Base-by-base conservation (phyloP, 2,797 vertebrate species). In the Poecile montanus region DNA sequence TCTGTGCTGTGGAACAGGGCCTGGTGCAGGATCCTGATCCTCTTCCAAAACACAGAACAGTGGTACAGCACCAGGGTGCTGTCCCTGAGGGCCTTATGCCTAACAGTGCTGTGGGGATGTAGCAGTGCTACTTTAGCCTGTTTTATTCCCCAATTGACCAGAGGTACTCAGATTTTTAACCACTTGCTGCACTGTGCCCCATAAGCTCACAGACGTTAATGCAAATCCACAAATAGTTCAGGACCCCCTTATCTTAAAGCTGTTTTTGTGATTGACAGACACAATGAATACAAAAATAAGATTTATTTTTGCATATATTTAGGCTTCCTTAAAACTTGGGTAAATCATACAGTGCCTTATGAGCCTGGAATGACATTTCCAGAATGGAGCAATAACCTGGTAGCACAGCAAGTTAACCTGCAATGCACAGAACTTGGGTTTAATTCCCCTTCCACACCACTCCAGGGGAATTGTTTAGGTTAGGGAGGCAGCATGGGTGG, bases 311-410 rank as follows among this genome's bases (percentile, higher is more conserved):
- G 2, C 30, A 4, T 72, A 4, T 85, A 62, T 27, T 67, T 70
- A 29, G 12, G 32, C 50, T 93, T 63, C 21, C 29, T 57, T 53
- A 85, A 63, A 80, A 60, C n/a, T 50, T 61, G 29, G 10, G 11
- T n/a, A 40, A 14, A 29, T 60, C 0, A 0, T 63, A 36, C 19
- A 48, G 53, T 48, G 32, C n/a, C 7, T 71, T 32, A 56, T 42
- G 42, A 76, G 27, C n/a, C 40, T 82, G 87, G 56, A 63, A 21
- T 73, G 63, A 23, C 21, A 13, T 47, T 48, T 81, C 13, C 60
- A 27, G 58, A 13, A 16, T 57, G 40, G 38, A 78, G 15, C 0
- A 0, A 11, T 54, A 70, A 38, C 11, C 30, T 44, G 23, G 32
- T 17, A 71, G 63, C 50, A 6, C 32, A 63, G 48, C 9, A 20